Evolutionary conservation across 2,888 invertebrate genomes (phyloP).

Genomic region (Hedychridium roseum): DNA sequence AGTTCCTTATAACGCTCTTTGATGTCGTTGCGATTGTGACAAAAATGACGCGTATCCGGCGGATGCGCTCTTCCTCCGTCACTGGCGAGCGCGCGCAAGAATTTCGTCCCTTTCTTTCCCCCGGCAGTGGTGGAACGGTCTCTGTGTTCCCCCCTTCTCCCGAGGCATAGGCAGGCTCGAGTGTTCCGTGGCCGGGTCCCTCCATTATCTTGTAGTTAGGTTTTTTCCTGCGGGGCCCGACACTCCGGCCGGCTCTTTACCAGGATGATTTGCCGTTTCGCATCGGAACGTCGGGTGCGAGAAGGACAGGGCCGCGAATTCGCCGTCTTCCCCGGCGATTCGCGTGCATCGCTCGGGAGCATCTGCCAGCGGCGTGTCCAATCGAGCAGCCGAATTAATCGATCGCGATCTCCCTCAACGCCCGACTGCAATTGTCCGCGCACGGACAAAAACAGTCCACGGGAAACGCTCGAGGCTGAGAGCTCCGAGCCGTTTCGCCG

Average conservation of each 20-base stretch:
- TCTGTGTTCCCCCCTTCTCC: background rate
- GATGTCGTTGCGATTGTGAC: constrained; percentile 62
- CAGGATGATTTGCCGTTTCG: constrained; percentile 55
- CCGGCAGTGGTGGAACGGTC: too few species aligned
- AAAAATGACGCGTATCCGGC: constrained; percentile 64
- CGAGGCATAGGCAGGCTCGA: constrained; percentile 9
- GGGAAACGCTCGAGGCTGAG: too few species aligned
- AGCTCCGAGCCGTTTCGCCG: too few species aligned
- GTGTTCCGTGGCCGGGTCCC: constrained; percentile 26
- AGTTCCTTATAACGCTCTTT: constrained; percentile 51
- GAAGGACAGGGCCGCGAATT: constrained; percentile 18
- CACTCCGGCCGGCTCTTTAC: constrained; percentile 29
- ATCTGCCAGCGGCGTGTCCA: constrained; percentile 44
- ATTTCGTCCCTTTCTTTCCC: constrained; percentile 22
- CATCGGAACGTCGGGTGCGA: constrained; percentile 7
- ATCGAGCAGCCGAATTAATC: constrained; percentile 43
- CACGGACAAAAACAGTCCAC: too few species aligned
- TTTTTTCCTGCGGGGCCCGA: constrained; percentile 38
- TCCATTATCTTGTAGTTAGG: constrained; percentile 56
- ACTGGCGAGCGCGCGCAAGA: constrained; percentile 28
- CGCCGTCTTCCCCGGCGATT: constrained; percentile 8
- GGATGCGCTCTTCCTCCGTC: constrained; percentile 53
- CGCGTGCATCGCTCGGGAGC: constrained; percentile 18
- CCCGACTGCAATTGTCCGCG: too few species aligned
- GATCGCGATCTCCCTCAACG: constrained; percentile 35